Evolutionary conservation across 2,888 invertebrate genomes (phyloP), one percentile per base, ranked within the genome.

Genomic region (Rhagonycha fulva): DNA sequence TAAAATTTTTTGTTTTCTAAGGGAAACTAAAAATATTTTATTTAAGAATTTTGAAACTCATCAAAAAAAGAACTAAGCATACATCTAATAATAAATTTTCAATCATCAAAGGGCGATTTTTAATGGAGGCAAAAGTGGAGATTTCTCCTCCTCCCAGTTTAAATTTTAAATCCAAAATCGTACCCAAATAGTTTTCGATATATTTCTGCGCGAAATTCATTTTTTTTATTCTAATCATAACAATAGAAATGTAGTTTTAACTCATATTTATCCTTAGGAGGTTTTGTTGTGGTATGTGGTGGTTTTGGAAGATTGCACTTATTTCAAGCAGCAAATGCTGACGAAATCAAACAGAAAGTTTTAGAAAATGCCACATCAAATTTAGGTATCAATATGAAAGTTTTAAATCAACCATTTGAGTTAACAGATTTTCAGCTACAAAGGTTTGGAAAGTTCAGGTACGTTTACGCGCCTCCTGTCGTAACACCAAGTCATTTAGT

Each of bases 371-470:
- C 98, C 0, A 91, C 91, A 72, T 91, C 93, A 80, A 94, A 94
- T 85, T 90, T 99, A 79, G 96, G 95, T 75, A 92, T 96, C 78
- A 93, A 91, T 80, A 94, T 99, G 74, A 96, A 95, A 88, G 93
- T 96, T 79, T 90, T 95, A 74, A 94, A 96, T 71, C 83, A 82
- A 19, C 93, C 94, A 80, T 95, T 98, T 62, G 94, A 94, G 0
- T 88, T 96, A 80, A 95, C 97, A 82, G 95, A 97, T 85, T 98
- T 97, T 86, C 92, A 95, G 82, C 91, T 92, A 80, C 94, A 96
- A 86, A 90, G 98, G 86, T 94, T 99, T 87, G 99, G 99, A 78
- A 96, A 96, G 87, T 97, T 94, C 88, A 95, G 96, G 96, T 95
- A 87, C 86, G 81, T 80, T 71, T 61, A 12, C 24, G 9, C 10